A percentile compares a stretch with the other conserved stretches of the same genome.
Evolutionary conservation across 2,113 vertebrate species (phyloP).

Genomic region (Anhinga rufa): DNA sequence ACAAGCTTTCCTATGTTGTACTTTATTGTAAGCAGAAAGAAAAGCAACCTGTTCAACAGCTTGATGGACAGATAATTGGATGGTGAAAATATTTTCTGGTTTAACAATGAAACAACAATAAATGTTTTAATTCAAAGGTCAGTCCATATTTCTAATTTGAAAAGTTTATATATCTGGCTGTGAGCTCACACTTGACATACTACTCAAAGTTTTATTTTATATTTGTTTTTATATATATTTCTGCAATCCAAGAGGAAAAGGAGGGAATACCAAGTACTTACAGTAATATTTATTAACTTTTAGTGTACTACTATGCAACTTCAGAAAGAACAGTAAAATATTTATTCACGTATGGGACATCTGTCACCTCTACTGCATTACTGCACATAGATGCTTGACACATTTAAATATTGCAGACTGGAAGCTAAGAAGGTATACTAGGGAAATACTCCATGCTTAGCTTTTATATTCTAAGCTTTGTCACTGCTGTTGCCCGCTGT

Average conservation of each 20-base stretch:
- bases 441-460: not conserved
- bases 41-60: not conserved
- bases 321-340: not conserved
- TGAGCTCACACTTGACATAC: not conserved
- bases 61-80: not conserved
- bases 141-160: not conserved
- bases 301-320: not conserved
- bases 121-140: not conserved
- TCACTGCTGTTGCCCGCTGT: not conserved
- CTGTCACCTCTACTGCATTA: not conserved
- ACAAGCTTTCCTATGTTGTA: not conserved
- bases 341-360: not conserved
- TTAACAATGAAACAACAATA: not conserved
- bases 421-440: not conserved
- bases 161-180: not conserved
- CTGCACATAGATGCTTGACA: not conserved
- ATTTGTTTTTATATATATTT: not conserved
- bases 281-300: not conserved
- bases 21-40: not conserved
- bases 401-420: not conserved
- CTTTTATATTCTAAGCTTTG: not conserved
- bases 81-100: not conserved
- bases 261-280: not conserved
- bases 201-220: not conserved
- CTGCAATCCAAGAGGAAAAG: not conserved